phyloP scores from a whole-genome alignment of 2,888 invertebrate species.

The Yponomeuta malinellus region DNA sequence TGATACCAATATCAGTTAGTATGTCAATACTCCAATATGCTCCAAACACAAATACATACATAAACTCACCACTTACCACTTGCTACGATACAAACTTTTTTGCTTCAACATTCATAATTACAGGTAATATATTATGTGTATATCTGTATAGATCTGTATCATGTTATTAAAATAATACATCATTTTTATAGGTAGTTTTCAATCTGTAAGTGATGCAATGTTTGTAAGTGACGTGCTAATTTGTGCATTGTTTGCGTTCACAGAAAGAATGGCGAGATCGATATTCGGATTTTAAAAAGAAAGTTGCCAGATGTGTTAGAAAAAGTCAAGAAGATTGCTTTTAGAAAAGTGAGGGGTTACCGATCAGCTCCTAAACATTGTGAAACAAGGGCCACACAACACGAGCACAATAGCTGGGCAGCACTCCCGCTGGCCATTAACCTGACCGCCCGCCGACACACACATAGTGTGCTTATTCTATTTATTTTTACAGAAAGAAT shows the following conservation, averaged over 20 bases:
- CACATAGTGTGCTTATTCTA: slow-evolving; percentile 52
- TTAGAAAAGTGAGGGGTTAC: slow-evolving; percentile 75
- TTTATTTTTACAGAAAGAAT: slow-evolving; percentile 92
- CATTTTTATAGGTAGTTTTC: neutral
- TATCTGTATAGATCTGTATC: neutral
- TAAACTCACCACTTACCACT: too few relatives aligned
- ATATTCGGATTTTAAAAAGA: slow-evolving; percentile 97
- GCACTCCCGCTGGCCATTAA: neutral
- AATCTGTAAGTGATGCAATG: neutral
- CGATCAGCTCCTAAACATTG: slow-evolving; percentile 49
- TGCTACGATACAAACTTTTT: too few relatives aligned
- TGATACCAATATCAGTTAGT: too few relatives aligned
- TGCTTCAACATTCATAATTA: too few relatives aligned
- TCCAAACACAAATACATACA: too few relatives aligned
- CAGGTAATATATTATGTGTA: too few relatives aligned
- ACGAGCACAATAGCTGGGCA: neutral
- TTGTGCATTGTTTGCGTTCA: slow-evolving; percentile 53
- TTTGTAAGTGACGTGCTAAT: neutral
- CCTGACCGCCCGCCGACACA: slow-evolving; percentile 23
- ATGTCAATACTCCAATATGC: too few relatives aligned
- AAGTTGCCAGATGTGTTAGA: slow-evolving; percentile 98
- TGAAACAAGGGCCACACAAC: slow-evolving; percentile 62
- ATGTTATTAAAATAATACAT: neutral
- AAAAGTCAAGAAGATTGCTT: slow-evolving; percentile 99
- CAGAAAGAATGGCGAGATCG: slow-evolving; percentile 99